Evolutionary conservation across 2,888 invertebrate species (phyloP), one percentile per base, ranked within the genome.

Genomic region (Ischnura elegans): DNA sequence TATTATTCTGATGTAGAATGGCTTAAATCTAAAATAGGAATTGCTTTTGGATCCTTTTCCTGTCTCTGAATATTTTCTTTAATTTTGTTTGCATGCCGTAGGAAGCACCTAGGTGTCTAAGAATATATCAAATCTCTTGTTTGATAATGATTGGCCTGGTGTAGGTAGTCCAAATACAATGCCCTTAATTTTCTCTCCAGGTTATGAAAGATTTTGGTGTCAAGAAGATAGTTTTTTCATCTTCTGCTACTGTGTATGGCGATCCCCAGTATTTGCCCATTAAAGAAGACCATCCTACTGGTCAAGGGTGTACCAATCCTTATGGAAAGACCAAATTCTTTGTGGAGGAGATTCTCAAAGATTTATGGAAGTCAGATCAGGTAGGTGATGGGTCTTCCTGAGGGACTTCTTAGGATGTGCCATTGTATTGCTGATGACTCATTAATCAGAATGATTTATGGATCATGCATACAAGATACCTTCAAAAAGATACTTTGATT

Each of bases 241-340:
- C 99, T 43, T 99, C 99, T 0, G 98, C 99, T 45, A 99, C 99
- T 0, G 99, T 99, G 51, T 99, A 99, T 96, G 99, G 99, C 0
- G 97, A 97, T 94, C 99, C 99, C 3, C 97, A 98, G 95, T 97
- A 97, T 95, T 96, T 99, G 94, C 99, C 99, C 0, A 96, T 99
- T 87, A 98, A 98, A 95, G 99, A 99, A 96, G 96, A 96, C 0
- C 98, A 98, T 96, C 98, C 98, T 47, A 98, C 98, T 0, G 99
- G 99, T 0, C 96, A 96, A 93, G 97, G 98, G 76, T 98, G 99
- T 95, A 98, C 99, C 93, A 98, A 98, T 96, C 99, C 99, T 4
- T 99, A 99, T 96, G 99, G 99, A 93, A 98, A 98, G 96, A 98
- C 99, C 84, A 99, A 99, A 96, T 98, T 97, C 96, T 98, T 99